Evolutionary conservation across 2,888 invertebrate genomes (phyloP), one percentile per base, ranked within the genome.

Genomic region (Horisme vitalbata): DNA sequence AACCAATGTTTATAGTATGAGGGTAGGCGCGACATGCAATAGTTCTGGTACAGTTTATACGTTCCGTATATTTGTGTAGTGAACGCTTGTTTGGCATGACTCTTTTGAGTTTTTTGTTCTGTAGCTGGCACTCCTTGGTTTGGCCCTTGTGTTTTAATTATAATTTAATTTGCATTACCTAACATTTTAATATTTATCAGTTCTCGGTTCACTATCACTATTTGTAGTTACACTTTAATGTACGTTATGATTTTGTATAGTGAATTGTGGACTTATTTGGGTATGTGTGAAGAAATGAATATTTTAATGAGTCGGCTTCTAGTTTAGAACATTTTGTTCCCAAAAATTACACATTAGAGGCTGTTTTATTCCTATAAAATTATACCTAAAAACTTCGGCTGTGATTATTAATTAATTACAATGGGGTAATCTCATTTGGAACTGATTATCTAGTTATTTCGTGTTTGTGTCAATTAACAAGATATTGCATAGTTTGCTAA

Each of bases 91-190:
- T 43, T 43, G 43, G 88, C 88, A 88, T 88, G 88, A 69, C 73
- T 78, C 69, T 57, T 79, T 75, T 75, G 63, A 71, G 57, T 71
- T 69, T 62, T 65, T 67, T 81, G 70, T 76, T 85, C 82, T 80
- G 86, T 87, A 88, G 87, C 80, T 86, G 88, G 88, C 88, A 88
- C 88, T 79, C 83, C 79, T 79, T 86, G 87, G 88, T 87, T 87
- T 84, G 87, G 85, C 83, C 84, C 85, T 83, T 83, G 79, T 84
- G 73, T 82, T 75, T 74, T 65, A 65, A 68, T 71, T 53, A 61
- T 63, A n/a, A 66, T 60, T 57, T 66, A 58, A 65, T 59, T 56
- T 56, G 54, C 72, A 63, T 59, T 6, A 18, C 18, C 51, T 12
- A 27, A 27, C 39, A 65, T n/a, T n/a, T n/a, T n/a, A 60, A 63